Conservation (phyloP, 1,140 invertebrate species). For the Drosophila ironensis region DNA sequence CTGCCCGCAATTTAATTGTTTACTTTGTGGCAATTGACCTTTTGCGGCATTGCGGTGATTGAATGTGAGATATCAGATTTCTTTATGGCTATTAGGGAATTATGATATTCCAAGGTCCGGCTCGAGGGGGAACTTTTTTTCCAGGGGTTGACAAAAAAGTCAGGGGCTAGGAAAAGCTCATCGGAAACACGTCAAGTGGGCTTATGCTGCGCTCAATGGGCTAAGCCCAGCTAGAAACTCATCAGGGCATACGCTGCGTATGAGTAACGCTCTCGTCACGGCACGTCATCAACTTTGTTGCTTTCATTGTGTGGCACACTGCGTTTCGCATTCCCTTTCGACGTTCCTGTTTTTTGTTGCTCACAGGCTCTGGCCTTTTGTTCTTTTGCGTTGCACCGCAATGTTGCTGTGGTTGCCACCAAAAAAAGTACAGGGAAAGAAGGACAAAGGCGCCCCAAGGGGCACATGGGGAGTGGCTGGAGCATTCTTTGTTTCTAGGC, state of each 20-base stretch:
- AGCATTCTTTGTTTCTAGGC: slow-evolving; percentile 57
- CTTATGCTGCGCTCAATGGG: slow-evolving; percentile 16
- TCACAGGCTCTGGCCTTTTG: slow-evolving; percentile 13
- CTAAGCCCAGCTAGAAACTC: slow-evolving; percentile 35
- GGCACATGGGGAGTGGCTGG: background rate
- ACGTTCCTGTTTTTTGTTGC: background rate
- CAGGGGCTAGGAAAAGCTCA: slow-evolving; percentile 23
- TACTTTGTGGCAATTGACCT: slow-evolving; percentile 62
- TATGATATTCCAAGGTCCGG: slow-evolving; percentile 58
- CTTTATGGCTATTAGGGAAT: slow-evolving; percentile 44
- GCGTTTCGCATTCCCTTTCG: slow-evolving; percentile 19
- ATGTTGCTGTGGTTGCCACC: slow-evolving; percentile 51
- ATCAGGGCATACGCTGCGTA: slow-evolving; percentile 47
- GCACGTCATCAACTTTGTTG: slow-evolving; percentile 42
- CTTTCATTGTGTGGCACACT: slow-evolving; percentile 9
- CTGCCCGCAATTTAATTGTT: slow-evolving; percentile 61
- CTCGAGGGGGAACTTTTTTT: too few species aligned
- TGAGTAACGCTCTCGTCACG: slow-evolving; percentile 44
- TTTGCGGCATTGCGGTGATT: slow-evolving; percentile 50
- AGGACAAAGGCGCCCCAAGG: background rate
- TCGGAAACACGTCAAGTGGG: slow-evolving; percentile 48
- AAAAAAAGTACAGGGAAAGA: background rate
- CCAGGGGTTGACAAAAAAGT: too few species aligned
- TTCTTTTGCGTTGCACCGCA: slow-evolving; percentile 49
- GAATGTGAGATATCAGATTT: slow-evolving; percentile 36